These are phyloP conservation scores for Percopsis transmontana DNA, from an alignment of 2,113 vertebrate genomes.

Conservation along the genomic window DNA sequence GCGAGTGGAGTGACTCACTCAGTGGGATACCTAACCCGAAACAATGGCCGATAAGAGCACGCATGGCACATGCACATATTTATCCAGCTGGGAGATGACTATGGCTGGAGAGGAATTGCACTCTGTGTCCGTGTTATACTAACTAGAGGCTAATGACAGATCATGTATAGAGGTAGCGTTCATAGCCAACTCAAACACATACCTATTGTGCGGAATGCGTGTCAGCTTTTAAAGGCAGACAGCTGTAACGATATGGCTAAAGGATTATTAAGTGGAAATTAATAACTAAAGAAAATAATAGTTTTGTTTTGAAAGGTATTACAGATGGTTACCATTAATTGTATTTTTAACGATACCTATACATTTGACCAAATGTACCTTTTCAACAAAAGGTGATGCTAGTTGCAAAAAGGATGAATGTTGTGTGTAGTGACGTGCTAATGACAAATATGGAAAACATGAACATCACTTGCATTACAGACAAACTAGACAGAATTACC, in stretches of 20 bases:
- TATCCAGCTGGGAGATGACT: constrained; percentile 67
- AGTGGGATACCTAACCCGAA: constrained; percentile 10
- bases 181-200: constrained; percentile 44
- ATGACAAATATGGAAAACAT: too few relatives aligned
- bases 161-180: constrained; percentile 35
- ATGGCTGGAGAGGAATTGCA: constrained; percentile 38
- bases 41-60: constrained; percentile 33
- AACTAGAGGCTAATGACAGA: constrained; percentile 52
- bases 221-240: constrained; percentile 2
- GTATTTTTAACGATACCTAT: too few relatives aligned
- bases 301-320: too few relatives aligned
- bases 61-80: constrained; percentile 58
- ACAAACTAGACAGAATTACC: too few relatives aligned
- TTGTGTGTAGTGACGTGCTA: too few relatives aligned
- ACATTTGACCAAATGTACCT: too few relatives aligned
- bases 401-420: too few relatives aligned
- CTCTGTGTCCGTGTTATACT: constrained; percentile 42
- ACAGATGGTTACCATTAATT: too few relatives aligned
- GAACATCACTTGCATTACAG: too few relatives aligned
- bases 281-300: background rate
- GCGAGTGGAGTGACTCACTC: constrained; percentile 23
- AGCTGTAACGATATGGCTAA: constrained; percentile 1
- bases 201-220: constrained; percentile 28
- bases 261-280: constrained; percentile 1
- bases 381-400: too few relatives aligned